phyloP scores from a whole-genome alignment of 2,888 invertebrate species.

The Ornithoptera priamus region DNA sequence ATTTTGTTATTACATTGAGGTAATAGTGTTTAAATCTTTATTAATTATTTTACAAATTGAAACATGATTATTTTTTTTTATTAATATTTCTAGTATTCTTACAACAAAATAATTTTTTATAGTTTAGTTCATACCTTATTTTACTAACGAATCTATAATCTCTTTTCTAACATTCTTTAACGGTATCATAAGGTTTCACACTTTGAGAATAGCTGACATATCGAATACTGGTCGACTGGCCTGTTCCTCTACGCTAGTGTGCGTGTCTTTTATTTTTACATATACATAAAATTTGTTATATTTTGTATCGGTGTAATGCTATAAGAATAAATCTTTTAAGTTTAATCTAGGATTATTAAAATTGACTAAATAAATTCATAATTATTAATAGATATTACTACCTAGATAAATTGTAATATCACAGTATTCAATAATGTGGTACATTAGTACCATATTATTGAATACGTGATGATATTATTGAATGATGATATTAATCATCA shows the following conservation, averaged over 20 bases:
- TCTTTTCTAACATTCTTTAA: neutral
- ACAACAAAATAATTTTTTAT: too few relatives aligned
- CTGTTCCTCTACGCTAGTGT: conserved; percentile 48
- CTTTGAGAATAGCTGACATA: conserved; percentile 19
- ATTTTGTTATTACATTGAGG: neutral
- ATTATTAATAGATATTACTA: too few relatives aligned
- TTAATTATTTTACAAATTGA: too few relatives aligned
- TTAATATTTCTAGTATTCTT: too few relatives aligned
- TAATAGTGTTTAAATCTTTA: too few relatives aligned
- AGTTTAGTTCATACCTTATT: neutral
- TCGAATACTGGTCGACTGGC: conserved; percentile 33
- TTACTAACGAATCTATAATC: neutral
- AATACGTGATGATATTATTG: too few relatives aligned
- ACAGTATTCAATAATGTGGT: too few relatives aligned
- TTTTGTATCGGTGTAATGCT: conserved; percentile 36
- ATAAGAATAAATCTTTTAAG: conserved; percentile 29
- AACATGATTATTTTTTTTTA: too few relatives aligned
- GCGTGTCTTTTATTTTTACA: conserved; percentile 55
- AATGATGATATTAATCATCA: too few relatives aligned
- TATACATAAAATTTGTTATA: conserved; percentile 11
- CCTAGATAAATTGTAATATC: too few relatives aligned
- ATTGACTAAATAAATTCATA: too few relatives aligned
- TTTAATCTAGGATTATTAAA: neutral
- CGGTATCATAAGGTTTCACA: neutral
- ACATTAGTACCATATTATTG: too few relatives aligned